phyloP scores from a whole-genome alignment of 2,888 invertebrate genomes.

The Drosophila rellima region DNA sequence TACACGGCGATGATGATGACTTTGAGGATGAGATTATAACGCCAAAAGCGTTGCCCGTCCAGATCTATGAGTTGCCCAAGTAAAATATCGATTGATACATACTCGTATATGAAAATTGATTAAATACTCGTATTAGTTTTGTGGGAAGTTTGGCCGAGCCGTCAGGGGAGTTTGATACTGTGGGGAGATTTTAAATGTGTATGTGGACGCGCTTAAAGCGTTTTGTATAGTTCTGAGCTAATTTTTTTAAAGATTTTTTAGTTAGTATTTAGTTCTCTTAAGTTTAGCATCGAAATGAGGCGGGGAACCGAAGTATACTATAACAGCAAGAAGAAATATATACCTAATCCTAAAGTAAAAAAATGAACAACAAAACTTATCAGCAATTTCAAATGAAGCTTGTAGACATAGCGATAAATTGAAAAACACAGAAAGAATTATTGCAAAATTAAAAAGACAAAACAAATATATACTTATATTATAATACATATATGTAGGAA shows the following conservation, averaged over 20 bases:
- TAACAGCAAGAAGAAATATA: constrained; percentile 43
- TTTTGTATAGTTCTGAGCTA: constrained; percentile 78
- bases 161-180: constrained; percentile 38
- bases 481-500: constrained; percentile 18
- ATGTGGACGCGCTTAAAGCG: constrained; percentile 66
- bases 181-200: constrained; percentile 34
- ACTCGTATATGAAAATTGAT: neutral
- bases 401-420: constrained; percentile 65
- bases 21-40: constrained; percentile 85
- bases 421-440: constrained; percentile 22
- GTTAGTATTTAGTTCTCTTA: constrained; percentile 73
- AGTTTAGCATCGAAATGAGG: constrained; percentile 74
- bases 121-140: constrained; percentile 6
- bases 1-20: constrained; percentile 84
- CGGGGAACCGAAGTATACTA: constrained; percentile 78
- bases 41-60: constrained; percentile 86
- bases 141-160: constrained; percentile 41
- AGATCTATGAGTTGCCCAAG: constrained; percentile 84
- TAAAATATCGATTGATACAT: constrained; percentile 50
- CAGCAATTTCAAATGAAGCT: constrained; percentile 69
- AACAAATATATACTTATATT: constrained; percentile 29
- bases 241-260: constrained; percentile 72
- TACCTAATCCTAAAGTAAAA: constrained; percentile 57
- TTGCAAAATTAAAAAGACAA: constrained; percentile 34
- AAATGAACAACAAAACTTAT: constrained; percentile 51